Evolutionary conservation across 2,888 invertebrate genomes (phyloP), one percentile per base, ranked within the genome.

Genomic region (Parnassius orleans): DNA sequence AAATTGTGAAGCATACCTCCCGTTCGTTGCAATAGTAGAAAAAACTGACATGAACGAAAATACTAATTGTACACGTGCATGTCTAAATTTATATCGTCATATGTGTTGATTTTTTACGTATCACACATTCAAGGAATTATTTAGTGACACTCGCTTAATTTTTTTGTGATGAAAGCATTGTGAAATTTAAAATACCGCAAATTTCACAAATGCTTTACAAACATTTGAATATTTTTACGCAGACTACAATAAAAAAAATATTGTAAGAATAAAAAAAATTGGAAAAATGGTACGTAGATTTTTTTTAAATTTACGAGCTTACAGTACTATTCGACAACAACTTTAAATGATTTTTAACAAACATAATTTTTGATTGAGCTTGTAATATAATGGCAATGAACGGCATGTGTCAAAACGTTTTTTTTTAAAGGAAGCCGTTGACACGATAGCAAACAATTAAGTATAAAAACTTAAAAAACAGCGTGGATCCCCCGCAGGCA

Each of bases 1-100:
- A 62, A 58, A 57, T 48, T 57, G 46, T 57, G 48, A 12, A 53
- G 53, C 10, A 53, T 50, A 53, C 19, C 19, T 61, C 42, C 9
- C 15, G 10, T 24, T 44, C 41, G 42, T 47, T 61, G 61, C 57
- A 61, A 15, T 57, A 53, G 47, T 24, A 42, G 52, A 42, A 46
- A 61, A 57, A 61, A 52, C 33, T 33, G 61, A 53, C 52, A 57
- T 46, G 57, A 47, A 48, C 51, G 59, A 55, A 59, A 54, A 59
- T 59, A 55, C 54, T 50, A 41, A 54, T 58, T 54, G 43, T 53
- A 59, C 59, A 63, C 55, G 52, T 63, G 63, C 55, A 55, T 10
- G 2, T 47, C 59, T 63, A 63, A 59, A 56, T 55, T 51, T 59
- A 59, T 12, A 58, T 9, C 19, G 47, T 42, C 47, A 24, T 56